Percentiles rank a stretch among this genome's conserved stretches.
phyloP scores from a whole-genome alignment of 2,113 vertebrate genomes.

The Opisthocomus hoazin region DNA sequence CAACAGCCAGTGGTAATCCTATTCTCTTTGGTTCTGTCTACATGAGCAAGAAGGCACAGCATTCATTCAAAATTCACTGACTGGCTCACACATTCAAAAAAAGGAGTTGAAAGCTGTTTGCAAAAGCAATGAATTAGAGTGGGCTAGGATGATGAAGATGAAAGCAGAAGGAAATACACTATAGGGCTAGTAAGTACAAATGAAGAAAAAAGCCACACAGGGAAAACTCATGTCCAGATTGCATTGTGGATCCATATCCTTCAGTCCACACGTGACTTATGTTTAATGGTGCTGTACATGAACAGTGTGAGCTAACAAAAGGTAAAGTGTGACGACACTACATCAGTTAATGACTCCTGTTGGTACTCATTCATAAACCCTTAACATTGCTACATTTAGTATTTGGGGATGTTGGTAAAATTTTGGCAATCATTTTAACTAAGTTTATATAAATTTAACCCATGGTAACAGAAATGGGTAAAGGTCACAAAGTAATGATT shows the following conservation, averaged over 20 bases:
- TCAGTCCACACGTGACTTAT: neutral
- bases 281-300: neutral
- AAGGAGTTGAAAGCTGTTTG: neutral
- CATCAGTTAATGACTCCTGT: neutral
- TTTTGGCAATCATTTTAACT: neutral
- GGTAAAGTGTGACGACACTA: neutral
- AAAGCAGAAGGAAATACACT: neutral
- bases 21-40: neutral
- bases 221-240: neutral
- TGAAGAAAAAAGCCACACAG: neutral
- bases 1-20: neutral
- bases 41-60: neutral
- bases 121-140: neutral
- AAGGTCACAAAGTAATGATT: neutral
- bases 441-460: neutral
- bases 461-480: neutral
- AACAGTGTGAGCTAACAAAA: neutral
- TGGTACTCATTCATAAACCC: neutral
- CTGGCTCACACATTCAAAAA: neutral
- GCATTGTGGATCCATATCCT: neutral
- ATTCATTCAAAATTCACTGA: neutral
- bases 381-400: neutral
- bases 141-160: neutral
- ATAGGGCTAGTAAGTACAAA: neutral
- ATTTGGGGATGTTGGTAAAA: neutral